phyloP scores from a whole-genome alignment of 1,140 invertebrate genomes.

The Zaprionus vittiger region DNA sequence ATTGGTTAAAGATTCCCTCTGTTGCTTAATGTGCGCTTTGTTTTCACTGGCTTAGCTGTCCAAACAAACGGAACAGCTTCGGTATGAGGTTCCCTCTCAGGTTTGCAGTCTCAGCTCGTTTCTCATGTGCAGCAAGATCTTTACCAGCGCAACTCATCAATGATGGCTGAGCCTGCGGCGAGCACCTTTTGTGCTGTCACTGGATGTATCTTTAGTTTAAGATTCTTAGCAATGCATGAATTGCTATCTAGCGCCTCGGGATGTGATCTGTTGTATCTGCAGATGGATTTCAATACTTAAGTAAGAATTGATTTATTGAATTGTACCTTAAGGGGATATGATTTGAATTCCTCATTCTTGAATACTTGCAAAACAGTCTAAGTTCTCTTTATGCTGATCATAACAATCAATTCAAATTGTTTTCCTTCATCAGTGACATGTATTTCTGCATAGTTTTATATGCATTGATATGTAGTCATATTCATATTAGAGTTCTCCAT shows the following conservation, averaged over 20 bases:
- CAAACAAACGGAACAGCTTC: conserved; percentile 52
- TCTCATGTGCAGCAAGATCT: conserved; percentile 37
- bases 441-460: too few species aligned
- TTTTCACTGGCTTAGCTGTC: conserved; percentile 69
- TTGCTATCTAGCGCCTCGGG: conserved; percentile 4
- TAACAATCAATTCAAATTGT: too few species aligned
- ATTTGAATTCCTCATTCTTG: too few species aligned
- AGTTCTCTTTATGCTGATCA: too few species aligned
- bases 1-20: conserved; percentile 71
- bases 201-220: conserved; percentile 34
- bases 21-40: conserved; percentile 54
- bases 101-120: not conserved
- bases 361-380: too few species aligned
- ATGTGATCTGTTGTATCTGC: too few species aligned
- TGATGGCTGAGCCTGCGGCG: conserved; percentile 51
- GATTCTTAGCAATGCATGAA: conserved; percentile 7
- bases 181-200: conserved; percentile 33
- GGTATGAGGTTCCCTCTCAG: conserved; percentile 1
- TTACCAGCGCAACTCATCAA: conserved; percentile 37
- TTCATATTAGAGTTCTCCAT: too few species aligned
- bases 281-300: too few species aligned
- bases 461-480: too few species aligned
- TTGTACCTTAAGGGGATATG: too few species aligned
- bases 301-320: too few species aligned
- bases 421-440: too few species aligned